Percentiles rank a stretch among this genome's conserved stretches.
These are phyloP conservation scores for Gallinago jamesoni DNA, from an alignment of 2,113 vertebrate genomes.

Conservation along the genomic window DNA sequence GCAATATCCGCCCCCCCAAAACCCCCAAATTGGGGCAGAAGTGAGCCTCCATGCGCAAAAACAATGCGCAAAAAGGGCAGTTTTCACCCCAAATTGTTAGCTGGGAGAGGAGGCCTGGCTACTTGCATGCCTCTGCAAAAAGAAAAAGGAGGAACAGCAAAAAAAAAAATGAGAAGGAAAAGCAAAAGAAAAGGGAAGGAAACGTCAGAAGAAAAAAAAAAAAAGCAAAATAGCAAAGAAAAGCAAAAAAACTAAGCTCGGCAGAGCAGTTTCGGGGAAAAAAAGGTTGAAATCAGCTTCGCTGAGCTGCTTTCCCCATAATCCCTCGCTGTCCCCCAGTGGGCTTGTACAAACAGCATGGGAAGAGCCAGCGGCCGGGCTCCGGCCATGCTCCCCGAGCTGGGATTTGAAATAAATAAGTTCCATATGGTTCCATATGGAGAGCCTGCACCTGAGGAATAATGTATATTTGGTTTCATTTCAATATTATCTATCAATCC, in stretches of 20 bases:
- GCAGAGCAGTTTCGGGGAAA: background rate
- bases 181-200: background rate
- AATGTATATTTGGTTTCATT: background rate
- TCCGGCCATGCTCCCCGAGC: constrained; percentile 1
- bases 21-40: background rate
- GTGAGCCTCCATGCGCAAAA: background rate
- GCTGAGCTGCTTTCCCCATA: constrained; percentile 16
- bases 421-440: background rate
- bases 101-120: background rate
- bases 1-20: background rate
- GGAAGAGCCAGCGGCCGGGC: background rate
- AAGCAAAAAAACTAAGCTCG: background rate
- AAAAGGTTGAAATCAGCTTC: background rate
- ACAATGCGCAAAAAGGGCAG: background rate
- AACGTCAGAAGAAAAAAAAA: background rate
- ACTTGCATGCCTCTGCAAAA: background rate
- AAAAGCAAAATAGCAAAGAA: background rate
- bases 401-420: constrained; percentile 6
- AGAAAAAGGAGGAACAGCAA: background rate
- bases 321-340: constrained; percentile 47
- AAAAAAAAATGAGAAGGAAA: background rate
- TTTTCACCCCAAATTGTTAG: background rate
- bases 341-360: constrained; percentile 37
- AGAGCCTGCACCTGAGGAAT: background rate
- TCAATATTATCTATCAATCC: background rate